phyloP scores from a whole-genome alignment of 2,888 invertebrate genomes.

The Hedya salicella region DNA sequence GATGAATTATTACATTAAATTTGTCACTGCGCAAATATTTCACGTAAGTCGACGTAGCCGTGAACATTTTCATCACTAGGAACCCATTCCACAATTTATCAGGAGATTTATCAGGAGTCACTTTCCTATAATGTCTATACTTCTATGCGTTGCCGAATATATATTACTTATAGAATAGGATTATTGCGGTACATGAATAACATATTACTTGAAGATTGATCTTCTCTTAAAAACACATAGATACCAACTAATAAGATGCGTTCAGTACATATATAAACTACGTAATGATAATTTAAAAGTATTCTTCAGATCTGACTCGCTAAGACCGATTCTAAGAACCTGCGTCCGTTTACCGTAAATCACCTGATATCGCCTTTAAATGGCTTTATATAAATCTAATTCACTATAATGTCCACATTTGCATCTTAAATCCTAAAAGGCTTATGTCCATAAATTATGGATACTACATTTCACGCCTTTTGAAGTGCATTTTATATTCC shows the following conservation, averaged over 20 bases:
- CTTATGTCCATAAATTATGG: slow-evolving; percentile 48
- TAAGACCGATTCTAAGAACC: neutral
- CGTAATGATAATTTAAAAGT: neutral
- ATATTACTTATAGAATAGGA: too few relatives aligned
- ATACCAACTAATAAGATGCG: neutral
- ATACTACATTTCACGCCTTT: slow-evolving; percentile 57
- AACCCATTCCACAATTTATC: too few relatives aligned
- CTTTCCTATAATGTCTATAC: too few relatives aligned
- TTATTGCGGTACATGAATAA: too few relatives aligned
- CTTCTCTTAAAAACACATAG: too few relatives aligned
- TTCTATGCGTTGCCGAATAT: too few relatives aligned
- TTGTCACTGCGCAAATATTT: neutral
- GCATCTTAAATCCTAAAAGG: slow-evolving; percentile 47
- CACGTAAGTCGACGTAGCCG: too few relatives aligned
- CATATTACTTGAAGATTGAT: too few relatives aligned
- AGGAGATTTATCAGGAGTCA: too few relatives aligned
- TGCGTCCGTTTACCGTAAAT: slow-evolving; percentile 7
- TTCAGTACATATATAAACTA: neutral
- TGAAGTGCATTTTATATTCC: slow-evolving; percentile 57
- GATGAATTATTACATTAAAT: neutral
- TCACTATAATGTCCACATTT: slow-evolving; percentile 43
- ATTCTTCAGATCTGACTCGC: neutral
- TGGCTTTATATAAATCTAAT: slow-evolving; percentile 24
- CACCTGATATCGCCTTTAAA: slow-evolving; percentile 6
- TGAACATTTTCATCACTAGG: too few relatives aligned